Evolutionary conservation across 2,113 vertebrate species (phyloP).

Genomic region (Hystrix brachyura): DNA sequence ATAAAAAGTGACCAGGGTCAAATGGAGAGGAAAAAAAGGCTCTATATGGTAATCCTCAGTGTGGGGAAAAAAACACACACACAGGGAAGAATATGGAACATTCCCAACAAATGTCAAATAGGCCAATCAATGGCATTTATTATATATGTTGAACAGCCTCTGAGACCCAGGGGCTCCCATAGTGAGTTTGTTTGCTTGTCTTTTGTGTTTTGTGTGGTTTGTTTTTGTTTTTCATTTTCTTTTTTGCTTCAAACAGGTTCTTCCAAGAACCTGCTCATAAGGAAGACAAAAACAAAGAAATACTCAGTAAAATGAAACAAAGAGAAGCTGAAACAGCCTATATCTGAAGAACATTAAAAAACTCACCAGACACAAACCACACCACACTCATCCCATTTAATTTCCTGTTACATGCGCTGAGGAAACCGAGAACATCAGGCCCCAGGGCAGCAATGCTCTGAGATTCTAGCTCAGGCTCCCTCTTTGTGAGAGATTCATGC

Average conservation of each 20-base stretch:
- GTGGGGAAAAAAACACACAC: slow-evolving; percentile 13
- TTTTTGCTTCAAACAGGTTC: slow-evolving; percentile 80
- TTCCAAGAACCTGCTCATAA: slow-evolving; percentile 78
- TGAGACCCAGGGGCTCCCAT: not conserved
- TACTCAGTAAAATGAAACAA: slow-evolving; percentile 79
- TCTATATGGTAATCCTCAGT: slow-evolving; percentile 41
- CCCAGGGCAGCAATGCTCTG: slow-evolving; percentile 43
- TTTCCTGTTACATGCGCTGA: slow-evolving; percentile 65
- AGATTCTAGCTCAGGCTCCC: slow-evolving; percentile 76
- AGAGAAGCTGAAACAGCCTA: slow-evolving; percentile 71
- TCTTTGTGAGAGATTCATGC: slow-evolving; percentile 82
- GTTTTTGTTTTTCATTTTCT: slow-evolving; percentile 40
- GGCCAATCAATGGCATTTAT: slow-evolving; percentile 76
- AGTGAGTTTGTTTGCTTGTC: slow-evolving; percentile 59
- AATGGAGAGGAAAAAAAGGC: slow-evolving; percentile 4
- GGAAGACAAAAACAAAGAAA: slow-evolving; percentile 80
- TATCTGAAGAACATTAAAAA: slow-evolving; percentile 80
- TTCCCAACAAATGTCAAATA: slow-evolving; percentile 74
- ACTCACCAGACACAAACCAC: slow-evolving; percentile 72
- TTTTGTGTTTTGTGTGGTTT: slow-evolving; percentile 7
- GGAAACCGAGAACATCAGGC: slow-evolving; percentile 55
- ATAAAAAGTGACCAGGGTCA: slow-evolving; percentile 22
- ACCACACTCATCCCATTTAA: slow-evolving; percentile 75
- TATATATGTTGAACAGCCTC: slow-evolving; percentile 58
- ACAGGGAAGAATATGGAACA: slow-evolving; percentile 51